Conservation (phyloP, 2,797 vertebrate species). For the Pseudomugil gertrudae region DNA sequence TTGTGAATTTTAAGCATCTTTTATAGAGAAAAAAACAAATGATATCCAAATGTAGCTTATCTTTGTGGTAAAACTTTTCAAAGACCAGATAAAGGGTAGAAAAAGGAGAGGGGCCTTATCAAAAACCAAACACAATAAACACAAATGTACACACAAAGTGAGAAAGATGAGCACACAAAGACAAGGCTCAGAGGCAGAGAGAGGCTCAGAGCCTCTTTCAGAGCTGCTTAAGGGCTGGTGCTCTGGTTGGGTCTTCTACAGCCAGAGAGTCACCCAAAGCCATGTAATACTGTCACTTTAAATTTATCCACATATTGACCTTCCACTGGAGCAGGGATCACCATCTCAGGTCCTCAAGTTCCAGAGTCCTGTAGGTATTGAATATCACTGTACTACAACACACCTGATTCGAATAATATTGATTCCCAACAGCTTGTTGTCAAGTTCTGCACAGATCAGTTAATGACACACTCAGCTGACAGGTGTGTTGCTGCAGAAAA, state of each 20-base stretch:
- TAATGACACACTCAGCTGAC: no score
- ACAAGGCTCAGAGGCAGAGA: conserved; percentile 25
- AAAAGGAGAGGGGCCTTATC: conserved; percentile 49
- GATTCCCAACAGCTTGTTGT: no score
- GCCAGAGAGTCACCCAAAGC: not conserved
- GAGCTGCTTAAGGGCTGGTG: not conserved
- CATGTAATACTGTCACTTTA: not conserved
- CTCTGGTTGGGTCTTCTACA: not conserved
- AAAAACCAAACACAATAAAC: conserved; percentile 23
- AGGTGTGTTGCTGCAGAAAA: no score
- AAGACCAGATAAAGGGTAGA: conserved; percentile 53
- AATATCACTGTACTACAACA: no score
- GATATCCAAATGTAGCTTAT: conserved; percentile 46
- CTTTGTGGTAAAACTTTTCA: conserved; percentile 49
- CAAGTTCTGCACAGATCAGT: no score
- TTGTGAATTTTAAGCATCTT: conserved; percentile 39
- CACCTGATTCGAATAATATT: no score
- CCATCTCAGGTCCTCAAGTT: no score
- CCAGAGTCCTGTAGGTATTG: no score
- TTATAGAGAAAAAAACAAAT: conserved; percentile 12
- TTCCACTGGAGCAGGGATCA: not conserved
- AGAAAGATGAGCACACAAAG: conserved; percentile 38
- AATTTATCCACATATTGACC: not conserved
- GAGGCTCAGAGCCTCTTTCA: conserved; percentile 23
- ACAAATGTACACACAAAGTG: not conserved